Conservation (phyloP, 1,140 invertebrate species). For the Lordiphosa mommai region DNA sequence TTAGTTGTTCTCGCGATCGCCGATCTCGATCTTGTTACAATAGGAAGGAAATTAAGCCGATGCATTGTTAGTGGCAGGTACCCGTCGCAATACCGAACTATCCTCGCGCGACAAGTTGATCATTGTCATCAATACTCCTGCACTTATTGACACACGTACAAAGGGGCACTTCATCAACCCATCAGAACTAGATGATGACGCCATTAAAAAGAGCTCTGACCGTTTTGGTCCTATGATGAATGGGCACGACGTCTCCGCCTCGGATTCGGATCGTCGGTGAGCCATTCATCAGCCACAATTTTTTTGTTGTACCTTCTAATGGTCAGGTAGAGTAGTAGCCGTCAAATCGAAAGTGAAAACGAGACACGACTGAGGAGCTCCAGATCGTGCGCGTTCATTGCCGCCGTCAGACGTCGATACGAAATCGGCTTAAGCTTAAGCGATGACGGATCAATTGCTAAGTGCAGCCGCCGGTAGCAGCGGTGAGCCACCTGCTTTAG, state of each 20-base stretch:
- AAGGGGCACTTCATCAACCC: conserved; percentile 17
- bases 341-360: conserved; percentile 17
- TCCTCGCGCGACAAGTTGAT: conserved; percentile 39
- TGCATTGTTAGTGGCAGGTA: conserved; percentile 45
- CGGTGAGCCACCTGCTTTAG: conserved; percentile 42
- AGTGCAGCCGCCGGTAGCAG: conserved; percentile 34
- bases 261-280: conserved; percentile 21
- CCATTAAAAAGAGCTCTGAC: conserved; percentile 14
- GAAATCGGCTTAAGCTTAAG: conserved; percentile 46
- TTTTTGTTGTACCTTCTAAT: conserved; percentile 38
- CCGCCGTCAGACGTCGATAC: conserved; percentile 29
- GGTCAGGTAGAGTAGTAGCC: conserved; percentile 7
- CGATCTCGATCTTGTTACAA: conserved; percentile 44
- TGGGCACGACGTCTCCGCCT: conserved; percentile 32
- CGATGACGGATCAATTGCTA: conserved; percentile 69
- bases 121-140: conserved; percentile 23
- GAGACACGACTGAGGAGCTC: conserved; percentile 16
- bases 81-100: conserved; percentile 24
- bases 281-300: conserved; percentile 30
- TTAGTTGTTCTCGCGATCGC: not conserved
- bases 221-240: conserved; percentile 35
- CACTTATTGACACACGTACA: conserved; percentile 67
- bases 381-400: conserved; percentile 16
- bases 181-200: conserved; percentile 21
- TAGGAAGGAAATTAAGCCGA: conserved; percentile 64